These are phyloP conservation scores for Clytia hemisphaerica DNA, from an alignment of 30 jellyfish, hydroid and myxozoan genomes.

Conservation along the genomic window DNA sequence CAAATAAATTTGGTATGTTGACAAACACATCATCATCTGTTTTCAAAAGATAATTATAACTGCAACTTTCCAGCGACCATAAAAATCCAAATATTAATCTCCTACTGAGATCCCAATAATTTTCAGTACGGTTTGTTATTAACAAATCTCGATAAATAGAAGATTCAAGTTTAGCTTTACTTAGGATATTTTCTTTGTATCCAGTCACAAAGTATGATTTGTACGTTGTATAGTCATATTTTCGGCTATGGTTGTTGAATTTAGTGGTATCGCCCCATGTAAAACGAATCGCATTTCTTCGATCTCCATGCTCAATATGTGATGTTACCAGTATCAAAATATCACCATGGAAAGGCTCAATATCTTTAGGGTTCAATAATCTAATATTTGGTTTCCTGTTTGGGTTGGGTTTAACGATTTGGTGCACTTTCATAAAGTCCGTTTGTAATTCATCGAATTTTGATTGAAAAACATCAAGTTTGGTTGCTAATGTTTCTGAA, in stretches of 20 bases:
- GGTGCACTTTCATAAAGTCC: too few relatives aligned
- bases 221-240: not conserved
- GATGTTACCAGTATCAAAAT: not conserved
- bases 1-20: not conserved
- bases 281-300: not conserved
- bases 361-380: too few relatives aligned
- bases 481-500: too few relatives aligned
- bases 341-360: too few relatives aligned
- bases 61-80: not conserved
- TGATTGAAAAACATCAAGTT: too few relatives aligned
- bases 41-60: not conserved
- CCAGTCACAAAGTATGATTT: not conserved
- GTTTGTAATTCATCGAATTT: too few relatives aligned
- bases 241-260: not conserved
- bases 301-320: not conserved
- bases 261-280: not conserved
- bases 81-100: not conserved
- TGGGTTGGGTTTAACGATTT: too few relatives aligned
- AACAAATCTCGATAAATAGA: not conserved
- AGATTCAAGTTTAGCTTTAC: too few relatives aligned
- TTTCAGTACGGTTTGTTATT: not conserved
- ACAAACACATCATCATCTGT: constrained; percentile 14
- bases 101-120: not conserved
- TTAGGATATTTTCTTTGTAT: not conserved
- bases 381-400: too few relatives aligned